Percentiles rank a stretch among this genome's conserved stretches.
phyloP scores from a whole-genome alignment of 2,113 vertebrate species.

The Edolisoma coerulescens region DNA sequence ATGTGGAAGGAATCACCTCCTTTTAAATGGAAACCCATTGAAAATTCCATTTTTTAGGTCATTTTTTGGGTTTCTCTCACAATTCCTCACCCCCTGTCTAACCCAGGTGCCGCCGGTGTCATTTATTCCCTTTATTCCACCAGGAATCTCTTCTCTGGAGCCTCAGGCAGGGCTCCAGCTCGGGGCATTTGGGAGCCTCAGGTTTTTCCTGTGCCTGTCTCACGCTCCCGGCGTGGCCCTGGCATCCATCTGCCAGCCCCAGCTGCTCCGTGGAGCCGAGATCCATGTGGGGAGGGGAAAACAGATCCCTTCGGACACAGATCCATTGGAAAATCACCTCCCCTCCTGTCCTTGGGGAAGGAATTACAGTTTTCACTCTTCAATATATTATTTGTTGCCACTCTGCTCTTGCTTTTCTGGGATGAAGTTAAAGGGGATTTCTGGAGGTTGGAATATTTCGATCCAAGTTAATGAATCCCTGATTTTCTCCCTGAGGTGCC shows the following conservation, averaged over 20 bases:
- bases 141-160: neutral
- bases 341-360: neutral
- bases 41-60: neutral
- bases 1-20: too few species aligned
- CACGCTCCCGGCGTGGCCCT: slow-evolving; percentile 18
- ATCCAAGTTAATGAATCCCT: neutral
- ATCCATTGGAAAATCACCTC: neutral
- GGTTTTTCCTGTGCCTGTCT: neutral
- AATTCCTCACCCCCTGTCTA: fast-evolving
- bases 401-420: neutral
- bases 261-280: neutral
- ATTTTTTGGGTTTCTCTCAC: neutral
- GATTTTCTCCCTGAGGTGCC: fast-evolving
- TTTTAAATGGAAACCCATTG: too few species aligned
- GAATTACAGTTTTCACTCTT: neutral
- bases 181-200: neutral
- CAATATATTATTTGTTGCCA: neutral
- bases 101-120: fast-evolving
- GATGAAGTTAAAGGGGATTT: neutral
- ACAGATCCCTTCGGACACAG: neutral
- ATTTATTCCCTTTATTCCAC: fast-evolving
- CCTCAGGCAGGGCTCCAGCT: neutral
- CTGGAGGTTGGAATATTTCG: neutral
- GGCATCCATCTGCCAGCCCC: slow-evolving; percentile 25
- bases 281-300: neutral